These are phyloP conservation scores for Hirtodrosophila confusa DNA, from an alignment of 2,888 invertebrate genomes.

Conservation along the genomic window DNA sequence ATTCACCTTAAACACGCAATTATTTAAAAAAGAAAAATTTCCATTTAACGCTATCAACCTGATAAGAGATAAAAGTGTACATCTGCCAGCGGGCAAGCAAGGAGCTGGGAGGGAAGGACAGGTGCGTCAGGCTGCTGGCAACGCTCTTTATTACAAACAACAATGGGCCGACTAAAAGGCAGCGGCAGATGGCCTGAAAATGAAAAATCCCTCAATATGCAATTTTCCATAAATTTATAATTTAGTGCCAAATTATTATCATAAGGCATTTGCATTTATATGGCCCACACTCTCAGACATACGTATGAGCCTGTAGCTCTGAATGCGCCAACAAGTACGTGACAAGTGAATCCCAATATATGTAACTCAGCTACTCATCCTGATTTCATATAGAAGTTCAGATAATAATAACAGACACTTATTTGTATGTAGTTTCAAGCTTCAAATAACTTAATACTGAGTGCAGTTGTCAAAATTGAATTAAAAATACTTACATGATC, in stretches of 20 bases:
- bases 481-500: too few species aligned
- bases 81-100: constrained; percentile 18
- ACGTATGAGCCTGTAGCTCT: constrained; percentile 21
- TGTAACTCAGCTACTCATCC: too few species aligned
- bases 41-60: constrained; percentile 70
- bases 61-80: constrained; percentile 58
- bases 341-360: too few species aligned
- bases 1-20: constrained; percentile 70
- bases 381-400: too few species aligned
- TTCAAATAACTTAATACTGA: too few species aligned
- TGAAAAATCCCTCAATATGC: constrained; percentile 76
- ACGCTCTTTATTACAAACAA: constrained; percentile 47
- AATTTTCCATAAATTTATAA: constrained; percentile 80
- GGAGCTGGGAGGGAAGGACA: constrained; percentile 2
- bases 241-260: constrained; percentile 79
- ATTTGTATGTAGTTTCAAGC: too few species aligned
- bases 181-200: constrained; percentile 51
- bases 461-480: too few species aligned
- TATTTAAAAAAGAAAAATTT: constrained; percentile 59
- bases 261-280: constrained; percentile 78
- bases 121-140: constrained; percentile 13
- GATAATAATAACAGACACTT: too few species aligned
- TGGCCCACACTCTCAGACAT: constrained; percentile 29
- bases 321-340: neutral
- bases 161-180: constrained; percentile 32